A percentile compares a stretch with the other conserved stretches of the same genome.
Conservation (phyloP, 2,888 invertebrate species). For the Pammene aurita region DNA sequence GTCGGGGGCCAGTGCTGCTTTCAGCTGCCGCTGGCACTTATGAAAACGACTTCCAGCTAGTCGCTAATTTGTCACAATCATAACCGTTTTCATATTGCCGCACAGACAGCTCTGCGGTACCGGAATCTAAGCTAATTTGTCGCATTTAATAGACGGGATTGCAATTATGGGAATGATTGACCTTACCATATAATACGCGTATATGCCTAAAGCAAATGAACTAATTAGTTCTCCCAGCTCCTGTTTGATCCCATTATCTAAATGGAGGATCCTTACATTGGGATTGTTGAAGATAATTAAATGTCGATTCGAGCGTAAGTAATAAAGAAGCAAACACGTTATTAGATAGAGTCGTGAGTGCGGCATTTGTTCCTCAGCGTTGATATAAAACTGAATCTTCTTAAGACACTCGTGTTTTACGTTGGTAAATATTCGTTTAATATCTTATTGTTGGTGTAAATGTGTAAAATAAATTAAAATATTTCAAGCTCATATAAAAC, state of each 20-base stretch:
- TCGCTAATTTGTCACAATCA: slow-evolving; percentile 43
- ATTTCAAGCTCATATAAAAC: no score
- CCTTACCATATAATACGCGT: not conserved
- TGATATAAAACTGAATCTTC: not conserved
- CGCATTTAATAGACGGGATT: slow-evolving; percentile 14
- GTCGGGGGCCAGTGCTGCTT: slow-evolving; percentile 4
- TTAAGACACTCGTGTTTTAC: not conserved
- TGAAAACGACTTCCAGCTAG: slow-evolving; percentile 53
- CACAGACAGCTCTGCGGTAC: slow-evolving; percentile 31
- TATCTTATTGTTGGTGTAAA: not conserved
- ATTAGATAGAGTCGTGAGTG: not conserved
- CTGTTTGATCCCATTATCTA: slow-evolving; percentile 25
- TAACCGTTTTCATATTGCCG: slow-evolving; percentile 42
- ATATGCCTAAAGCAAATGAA: not conserved
- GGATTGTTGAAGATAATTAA: slow-evolving; percentile 29
- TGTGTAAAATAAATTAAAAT: no score
- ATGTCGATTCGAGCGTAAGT: slow-evolving; percentile 21
- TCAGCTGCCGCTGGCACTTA: slow-evolving; percentile 53
- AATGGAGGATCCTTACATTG: slow-evolving; percentile 14
- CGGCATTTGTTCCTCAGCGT: slow-evolving; percentile 1
- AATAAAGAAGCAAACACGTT: slow-evolving; percentile 22
- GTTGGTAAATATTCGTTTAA: not conserved
- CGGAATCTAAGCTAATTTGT: slow-evolving; percentile 10
- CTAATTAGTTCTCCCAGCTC: slow-evolving; percentile 23
- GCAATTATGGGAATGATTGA: not conserved